Evolutionary conservation across 2,113 vertebrate genomes (phyloP), one percentile per base, ranked within the genome.

Genomic region (Symphodus melops): DNA sequence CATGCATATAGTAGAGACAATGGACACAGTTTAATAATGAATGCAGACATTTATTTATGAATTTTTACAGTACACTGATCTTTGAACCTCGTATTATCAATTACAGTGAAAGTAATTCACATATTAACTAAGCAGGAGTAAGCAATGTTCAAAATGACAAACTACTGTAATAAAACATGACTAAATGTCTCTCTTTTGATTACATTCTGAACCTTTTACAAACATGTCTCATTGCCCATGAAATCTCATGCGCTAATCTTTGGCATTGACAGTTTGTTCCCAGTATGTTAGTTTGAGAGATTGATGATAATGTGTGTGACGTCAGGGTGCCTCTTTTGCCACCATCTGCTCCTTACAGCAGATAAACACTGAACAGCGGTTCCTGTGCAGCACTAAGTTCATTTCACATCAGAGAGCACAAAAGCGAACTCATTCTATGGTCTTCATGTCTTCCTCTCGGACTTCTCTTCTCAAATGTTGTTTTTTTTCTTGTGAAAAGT

Each of bases 341-440:
- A 36, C 92, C 93, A 94, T 94, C 93, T 93, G 93, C 79, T 92
- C 73, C 83, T 65, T 51, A 54, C n/a, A 56, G 81, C 56, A 39
- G 78, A 81, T 81, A 91, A 90, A 91, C 91, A 91, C 39, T 2
- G n/a, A 33, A 62, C 78, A 23, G 75, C 58, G 33, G 65, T 78
- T 68, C 77, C 66, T 83, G 79, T 82, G 85, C 59, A 75, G 71
- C 68, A 56, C 76, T 21, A 67, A 78, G 67, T 84, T 87, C 73
- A 84, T 82, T 88, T 88, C 79, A 87, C 81, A 78, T 73, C 84
- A 79, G 23, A 66, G 41, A 86, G 59, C 86, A 78, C 21, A 9
- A 73, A 76, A 56, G 68, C 68, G 73, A 75, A 64, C 58, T 69
- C 55, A 69, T 46, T 58, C 28, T 46, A 20, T 37, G 19, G 28